phyloP scores from a whole-genome alignment of 2,797 vertebrate species.

The Sebastiscus albofasciatus region DNA sequence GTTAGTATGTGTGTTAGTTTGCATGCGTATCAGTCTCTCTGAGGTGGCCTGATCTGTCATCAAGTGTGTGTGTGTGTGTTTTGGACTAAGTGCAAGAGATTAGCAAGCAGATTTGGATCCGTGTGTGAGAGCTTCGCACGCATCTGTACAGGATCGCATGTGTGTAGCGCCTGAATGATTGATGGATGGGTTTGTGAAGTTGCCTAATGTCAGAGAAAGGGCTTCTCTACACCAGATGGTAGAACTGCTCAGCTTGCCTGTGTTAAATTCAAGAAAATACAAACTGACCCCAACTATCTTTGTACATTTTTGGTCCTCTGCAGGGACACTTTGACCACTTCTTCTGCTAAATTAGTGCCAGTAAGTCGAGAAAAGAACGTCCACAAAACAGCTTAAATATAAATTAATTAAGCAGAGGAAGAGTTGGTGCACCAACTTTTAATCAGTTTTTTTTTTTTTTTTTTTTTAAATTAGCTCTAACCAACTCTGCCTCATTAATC shows the following conservation, averaged over 20 bases:
- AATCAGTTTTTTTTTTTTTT: constrained; percentile 20
- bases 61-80: background rate
- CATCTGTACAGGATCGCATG: constrained; percentile 18
- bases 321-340: background rate
- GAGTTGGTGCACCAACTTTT: constrained; percentile 11
- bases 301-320: background rate
- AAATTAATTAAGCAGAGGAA: background rate
- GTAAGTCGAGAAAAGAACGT: background rate
- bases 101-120: constrained; percentile 15
- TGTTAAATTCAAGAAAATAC: constrained; percentile 1
- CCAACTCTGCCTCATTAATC: constrained; percentile 39
- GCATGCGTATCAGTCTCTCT: background rate
- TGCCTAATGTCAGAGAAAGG: background rate
- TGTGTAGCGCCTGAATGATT: constrained; percentile 13
- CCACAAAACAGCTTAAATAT: background rate
- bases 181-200: constrained; percentile 23
- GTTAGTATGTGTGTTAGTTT: background rate
- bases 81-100: constrained; percentile 19
- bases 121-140: constrained; percentile 29
- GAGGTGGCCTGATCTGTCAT: background rate
- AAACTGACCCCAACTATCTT: background rate
- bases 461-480: constrained; percentile 4
- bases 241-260: background rate
- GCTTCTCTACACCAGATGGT: constrained; percentile 43
- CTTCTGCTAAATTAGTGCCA: background rate